phyloP scores from a whole-genome alignment of 2,113 vertebrate genomes.

The Rhombomys opimus region DNA sequence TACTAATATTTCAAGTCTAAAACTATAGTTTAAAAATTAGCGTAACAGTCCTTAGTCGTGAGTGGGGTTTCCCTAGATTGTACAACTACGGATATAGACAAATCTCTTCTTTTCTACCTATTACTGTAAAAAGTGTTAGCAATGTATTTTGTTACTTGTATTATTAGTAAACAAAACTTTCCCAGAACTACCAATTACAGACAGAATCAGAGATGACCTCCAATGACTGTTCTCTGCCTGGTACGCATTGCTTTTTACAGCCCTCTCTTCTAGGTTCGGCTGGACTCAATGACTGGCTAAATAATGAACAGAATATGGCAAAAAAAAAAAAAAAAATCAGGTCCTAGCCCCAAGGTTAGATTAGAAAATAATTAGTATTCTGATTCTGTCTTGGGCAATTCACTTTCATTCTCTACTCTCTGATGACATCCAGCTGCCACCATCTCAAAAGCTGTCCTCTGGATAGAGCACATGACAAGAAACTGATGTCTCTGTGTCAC shows the following conservation, averaged over 20 bases:
- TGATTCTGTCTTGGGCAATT: not conserved
- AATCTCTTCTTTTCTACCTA: not conserved
- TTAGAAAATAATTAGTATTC: not conserved
- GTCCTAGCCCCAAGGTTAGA: too few species aligned
- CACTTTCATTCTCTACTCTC: not conserved
- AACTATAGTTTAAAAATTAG: constrained; percentile 16
- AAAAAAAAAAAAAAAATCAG: not conserved
- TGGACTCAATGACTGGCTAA: not conserved
- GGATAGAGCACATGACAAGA: not conserved
- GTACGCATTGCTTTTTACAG: not conserved
- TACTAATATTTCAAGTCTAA: not conserved
- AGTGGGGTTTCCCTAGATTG: not conserved
- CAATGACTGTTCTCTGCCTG: not conserved
- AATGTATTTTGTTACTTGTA: not conserved
- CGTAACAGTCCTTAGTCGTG: not conserved
- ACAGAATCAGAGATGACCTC: not conserved
- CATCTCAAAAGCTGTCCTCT: not conserved
- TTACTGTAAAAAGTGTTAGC: not conserved
- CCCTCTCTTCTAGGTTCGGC: not conserved
- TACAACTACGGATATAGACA: not conserved
- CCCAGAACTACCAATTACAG: not conserved
- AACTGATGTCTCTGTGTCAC: not conserved
- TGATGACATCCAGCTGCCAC: not conserved
- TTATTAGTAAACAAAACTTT: not conserved
- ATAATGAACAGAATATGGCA: not conserved